phyloP scores from a whole-genome alignment of 2,797 vertebrate genomes.

The Macropodus opercularis region DNA sequence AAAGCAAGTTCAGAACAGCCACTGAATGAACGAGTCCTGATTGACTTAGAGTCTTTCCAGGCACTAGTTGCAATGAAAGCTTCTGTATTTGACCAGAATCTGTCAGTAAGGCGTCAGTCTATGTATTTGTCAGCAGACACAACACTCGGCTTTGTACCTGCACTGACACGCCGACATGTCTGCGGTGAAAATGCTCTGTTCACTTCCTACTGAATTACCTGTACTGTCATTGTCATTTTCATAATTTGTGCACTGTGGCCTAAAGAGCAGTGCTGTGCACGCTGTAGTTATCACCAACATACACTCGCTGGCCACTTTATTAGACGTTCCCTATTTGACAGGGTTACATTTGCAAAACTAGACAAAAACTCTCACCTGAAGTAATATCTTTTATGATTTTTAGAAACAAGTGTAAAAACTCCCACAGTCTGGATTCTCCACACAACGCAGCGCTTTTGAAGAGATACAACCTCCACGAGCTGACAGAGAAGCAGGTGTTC shows the following conservation, averaged over 20 bases:
- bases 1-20: too few relatives aligned
- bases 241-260: background rate
- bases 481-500: slow-evolving; percentile 81
- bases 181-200: background rate
- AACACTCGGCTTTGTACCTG: background rate
- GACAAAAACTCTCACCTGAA: background rate
- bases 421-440: slow-evolving; percentile 74
- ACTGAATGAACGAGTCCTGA: too few relatives aligned
- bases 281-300: too few relatives aligned
- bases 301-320: too few relatives aligned
- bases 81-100: slow-evolving; percentile 15
- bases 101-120: slow-evolving; percentile 9
- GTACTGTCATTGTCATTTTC: fast-evolving
- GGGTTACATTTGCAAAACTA: background rate
- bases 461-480: slow-evolving; percentile 68
- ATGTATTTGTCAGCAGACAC: background rate
- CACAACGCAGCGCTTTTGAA: slow-evolving; percentile 80
- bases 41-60: too few relatives aligned
- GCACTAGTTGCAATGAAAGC: too few relatives aligned
- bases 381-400: background rate
- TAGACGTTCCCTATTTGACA: background rate
- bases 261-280: background rate
- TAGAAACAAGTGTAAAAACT: slow-evolving; percentile 77
- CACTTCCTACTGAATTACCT: background rate
- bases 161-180: background rate